A percentile compares a stretch with the other conserved stretches of the same genome.
Conservation (phyloP, 2,113 vertebrate genomes). For the Marmota monax region DNA sequence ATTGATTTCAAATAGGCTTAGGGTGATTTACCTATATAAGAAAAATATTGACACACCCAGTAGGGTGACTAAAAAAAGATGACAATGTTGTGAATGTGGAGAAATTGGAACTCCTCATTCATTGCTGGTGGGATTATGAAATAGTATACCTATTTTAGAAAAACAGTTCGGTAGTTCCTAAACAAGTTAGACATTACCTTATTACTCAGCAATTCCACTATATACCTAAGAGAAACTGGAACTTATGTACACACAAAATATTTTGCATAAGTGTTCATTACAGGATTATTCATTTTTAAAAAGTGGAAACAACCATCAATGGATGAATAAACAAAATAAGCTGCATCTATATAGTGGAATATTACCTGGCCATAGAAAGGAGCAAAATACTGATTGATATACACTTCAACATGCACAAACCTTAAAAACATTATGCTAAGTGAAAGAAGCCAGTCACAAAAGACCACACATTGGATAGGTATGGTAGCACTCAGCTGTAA, state of each 20-base stretch:
- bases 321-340: not conserved
- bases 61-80: not conserved
- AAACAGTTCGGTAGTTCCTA: not conserved
- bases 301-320: not conserved
- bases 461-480: not conserved
- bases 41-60: not conserved
- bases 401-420: not conserved
- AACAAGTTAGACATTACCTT: not conserved
- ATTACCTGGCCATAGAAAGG: not conserved
- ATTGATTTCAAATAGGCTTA: not conserved
- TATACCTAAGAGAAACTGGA: slow-evolving; percentile 34
- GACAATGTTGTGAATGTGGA: not conserved
- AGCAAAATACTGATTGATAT: not conserved
- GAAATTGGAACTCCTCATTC: not conserved
- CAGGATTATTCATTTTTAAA: not conserved
- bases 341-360: not conserved
- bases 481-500: too few relatives aligned
- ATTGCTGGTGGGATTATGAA: not conserved
- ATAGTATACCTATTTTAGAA: not conserved
- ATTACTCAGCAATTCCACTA: not conserved
- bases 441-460: slow-evolving; percentile 34
- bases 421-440: not conserved
- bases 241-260: not conserved
- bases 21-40: not conserved
- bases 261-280: not conserved